Conservation (phyloP, 2,797 vertebrate species). For the Chiroxiphia lanceolata region DNA sequence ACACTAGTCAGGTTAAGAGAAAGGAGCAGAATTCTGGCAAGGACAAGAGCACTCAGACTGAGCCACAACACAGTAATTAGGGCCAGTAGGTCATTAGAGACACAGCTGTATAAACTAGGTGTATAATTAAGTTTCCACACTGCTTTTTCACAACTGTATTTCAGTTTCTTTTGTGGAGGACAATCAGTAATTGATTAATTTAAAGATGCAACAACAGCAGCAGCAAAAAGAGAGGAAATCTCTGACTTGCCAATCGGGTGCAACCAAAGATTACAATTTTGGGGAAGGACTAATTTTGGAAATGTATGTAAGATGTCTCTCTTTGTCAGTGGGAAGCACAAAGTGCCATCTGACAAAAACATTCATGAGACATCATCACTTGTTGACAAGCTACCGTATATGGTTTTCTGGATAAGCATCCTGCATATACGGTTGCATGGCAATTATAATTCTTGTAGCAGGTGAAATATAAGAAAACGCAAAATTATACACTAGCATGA, state of each 20-base stretch:
- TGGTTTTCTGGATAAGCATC: background rate
- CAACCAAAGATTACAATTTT: slow-evolving; percentile 24
- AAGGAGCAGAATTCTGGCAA: slow-evolving; percentile 66
- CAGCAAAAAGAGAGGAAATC: slow-evolving; percentile 16
- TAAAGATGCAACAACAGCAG: slow-evolving; percentile 35
- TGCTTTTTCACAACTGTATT: slow-evolving; percentile 61
- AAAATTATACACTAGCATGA: slow-evolving; percentile 60
- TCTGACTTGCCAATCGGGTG: slow-evolving; percentile 18
- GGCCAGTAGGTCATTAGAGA: slow-evolving; percentile 73
- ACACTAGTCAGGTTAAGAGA: slow-evolving; percentile 68
- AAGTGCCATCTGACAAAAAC: slow-evolving; percentile 28
- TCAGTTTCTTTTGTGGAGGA: slow-evolving; percentile 60
- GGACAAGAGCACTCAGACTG: slow-evolving; percentile 59
- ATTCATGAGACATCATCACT: background rate
- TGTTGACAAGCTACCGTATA: slow-evolving; percentile 27
- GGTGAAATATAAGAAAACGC: slow-evolving; percentile 52
- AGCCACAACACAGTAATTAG: slow-evolving; percentile 68
- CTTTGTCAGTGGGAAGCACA: slow-evolving; percentile 22
- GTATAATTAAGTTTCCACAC: slow-evolving; percentile 76
- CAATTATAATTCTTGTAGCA: slow-evolving; percentile 30
- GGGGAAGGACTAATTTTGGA: slow-evolving; percentile 16
- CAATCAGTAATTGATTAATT: slow-evolving; percentile 25
- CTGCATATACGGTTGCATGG: background rate
- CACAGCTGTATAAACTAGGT: slow-evolving; percentile 77
- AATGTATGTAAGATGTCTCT: background rate